Evolutionary conservation across 2,888 invertebrate genomes (phyloP), one percentile per base, ranked within the genome.

Genomic region (Neoitamus cyanurus): DNA sequence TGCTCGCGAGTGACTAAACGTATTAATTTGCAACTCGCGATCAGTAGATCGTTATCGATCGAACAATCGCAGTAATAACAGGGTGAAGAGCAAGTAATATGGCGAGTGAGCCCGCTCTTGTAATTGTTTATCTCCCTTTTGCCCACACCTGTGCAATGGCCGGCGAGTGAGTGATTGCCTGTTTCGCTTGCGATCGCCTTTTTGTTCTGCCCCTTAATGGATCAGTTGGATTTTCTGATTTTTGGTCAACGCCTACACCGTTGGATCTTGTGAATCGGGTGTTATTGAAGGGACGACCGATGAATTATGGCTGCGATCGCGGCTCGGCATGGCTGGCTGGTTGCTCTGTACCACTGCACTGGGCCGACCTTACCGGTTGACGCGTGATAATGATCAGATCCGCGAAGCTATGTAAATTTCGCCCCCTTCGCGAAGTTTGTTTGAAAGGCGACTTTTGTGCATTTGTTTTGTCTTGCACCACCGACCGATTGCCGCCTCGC

Each of bases 61-160:
- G 78, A 78, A 78, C 78, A 78, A 78, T 78, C 78, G 48, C 48
- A 78, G 31, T 78, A 78, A 78, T 78, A 78, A 78, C 78, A 78
- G 78, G 78, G 78, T 78, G 78, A 78, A 78, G 78, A 78, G 78
- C 78, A 78, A 78, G 48, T 78, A 48, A 48, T 48, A 34, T 58
- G 31, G 78, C 78, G 78, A 48, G 13, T 25, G 48, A 78, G 48
- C 1, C 30, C 34, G 15, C 48, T 58, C 15, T 48, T 78, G 78
- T 78, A 78, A 78, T 78, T 78, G 78, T 78, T 78, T 78, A 78
- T 78, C 78, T 78, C 78, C 78, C 78, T 78, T 78, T 78, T 78
- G 46, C 78, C 78, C 78, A 78, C 78, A 78, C 78, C 78, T 78
- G 78, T 20, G 36, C 48, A 78, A 78, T 78, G 78, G 78, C 78